Conservation (phyloP, 2,888 invertebrate species). For the Agrotis ipsilon region DNA sequence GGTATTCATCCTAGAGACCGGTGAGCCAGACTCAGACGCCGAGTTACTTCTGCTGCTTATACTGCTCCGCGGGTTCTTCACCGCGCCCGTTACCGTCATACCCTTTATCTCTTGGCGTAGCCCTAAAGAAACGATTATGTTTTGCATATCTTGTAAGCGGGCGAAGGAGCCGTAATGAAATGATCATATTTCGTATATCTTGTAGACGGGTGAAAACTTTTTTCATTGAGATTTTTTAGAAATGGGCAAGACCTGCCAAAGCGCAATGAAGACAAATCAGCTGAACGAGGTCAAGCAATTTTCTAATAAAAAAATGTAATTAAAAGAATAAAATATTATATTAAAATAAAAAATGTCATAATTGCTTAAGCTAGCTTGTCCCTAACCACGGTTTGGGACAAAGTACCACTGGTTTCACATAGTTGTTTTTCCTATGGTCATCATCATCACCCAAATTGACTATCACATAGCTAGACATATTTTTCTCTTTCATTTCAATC, state of each 20-base stretch:
- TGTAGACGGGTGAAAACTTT: no score
- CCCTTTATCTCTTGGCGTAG: conserved; percentile 77
- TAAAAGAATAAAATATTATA: no score
- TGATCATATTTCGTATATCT: conserved; percentile 28
- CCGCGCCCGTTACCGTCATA: conserved; percentile 66
- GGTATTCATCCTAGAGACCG: conserved; percentile 56
- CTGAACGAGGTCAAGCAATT: no score
- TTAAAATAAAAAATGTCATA: no score
- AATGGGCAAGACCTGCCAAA: no score
- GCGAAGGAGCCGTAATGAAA: conserved; percentile 69
- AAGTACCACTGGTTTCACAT: no score
- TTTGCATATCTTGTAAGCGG: neutral
- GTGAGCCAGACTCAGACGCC: conserved; percentile 48
- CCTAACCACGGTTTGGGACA: no score
- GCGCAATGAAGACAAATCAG: no score
- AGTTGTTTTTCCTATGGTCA: neutral
- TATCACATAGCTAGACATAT: neutral
- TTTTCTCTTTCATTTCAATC: neutral
- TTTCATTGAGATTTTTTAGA: neutral
- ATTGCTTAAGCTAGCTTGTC: no score
- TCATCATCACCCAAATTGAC: neutral
- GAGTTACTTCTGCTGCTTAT: conserved; percentile 65
- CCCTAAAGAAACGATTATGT: conserved; percentile 66
- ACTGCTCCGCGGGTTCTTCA: conserved; percentile 59
- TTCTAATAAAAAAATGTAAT: no score